phyloP scores from a whole-genome alignment of 2,888 invertebrate species.

The Ditylenchus weischeri region DNA sequence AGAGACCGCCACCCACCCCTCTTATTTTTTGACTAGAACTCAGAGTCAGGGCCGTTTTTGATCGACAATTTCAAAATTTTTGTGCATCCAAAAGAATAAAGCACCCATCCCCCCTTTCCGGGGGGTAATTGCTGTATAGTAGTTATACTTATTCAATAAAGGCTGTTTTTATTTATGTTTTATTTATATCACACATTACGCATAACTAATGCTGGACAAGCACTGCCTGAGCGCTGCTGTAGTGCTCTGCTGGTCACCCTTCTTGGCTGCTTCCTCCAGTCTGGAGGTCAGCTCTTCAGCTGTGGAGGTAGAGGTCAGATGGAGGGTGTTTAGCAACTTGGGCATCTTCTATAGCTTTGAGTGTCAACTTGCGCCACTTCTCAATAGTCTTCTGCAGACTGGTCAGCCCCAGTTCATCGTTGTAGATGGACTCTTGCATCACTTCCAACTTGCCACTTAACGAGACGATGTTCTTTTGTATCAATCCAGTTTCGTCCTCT shows the following conservation, averaged over 20 bases:
- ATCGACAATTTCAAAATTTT: too few species aligned
- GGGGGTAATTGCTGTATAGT: too few species aligned
- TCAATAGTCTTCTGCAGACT: neutral
- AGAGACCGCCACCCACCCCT: too few species aligned
- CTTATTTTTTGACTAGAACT: too few species aligned
- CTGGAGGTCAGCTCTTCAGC: conserved; percentile 14
- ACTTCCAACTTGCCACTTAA: neutral
- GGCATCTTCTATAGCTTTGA: conserved; percentile 19
- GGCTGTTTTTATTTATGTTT: too few species aligned
- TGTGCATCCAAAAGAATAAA: too few species aligned
- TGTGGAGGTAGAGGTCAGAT: neutral
- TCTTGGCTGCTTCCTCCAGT: conserved; percentile 10
- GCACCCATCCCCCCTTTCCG: too few species aligned
- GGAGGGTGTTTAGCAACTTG: conserved; percentile 9
- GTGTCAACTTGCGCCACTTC: conserved; percentile 14
- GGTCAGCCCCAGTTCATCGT: neutral
- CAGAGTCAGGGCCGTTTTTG: too few species aligned
- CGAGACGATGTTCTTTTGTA: conserved; percentile 7
- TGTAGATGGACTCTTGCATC: conserved; percentile 7
- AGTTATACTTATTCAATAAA: too few species aligned
- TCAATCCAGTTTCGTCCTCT: conserved; percentile 13
- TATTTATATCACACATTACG: neutral
- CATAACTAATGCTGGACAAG: neutral
- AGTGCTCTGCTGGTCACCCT: neutral
- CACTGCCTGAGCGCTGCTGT: neutral